Percentiles rank a stretch among this genome's conserved stretches.
Evolutionary conservation across 1,140 invertebrate genomes (phyloP).

Genomic region (Drosophila punjabiensis): DNA sequence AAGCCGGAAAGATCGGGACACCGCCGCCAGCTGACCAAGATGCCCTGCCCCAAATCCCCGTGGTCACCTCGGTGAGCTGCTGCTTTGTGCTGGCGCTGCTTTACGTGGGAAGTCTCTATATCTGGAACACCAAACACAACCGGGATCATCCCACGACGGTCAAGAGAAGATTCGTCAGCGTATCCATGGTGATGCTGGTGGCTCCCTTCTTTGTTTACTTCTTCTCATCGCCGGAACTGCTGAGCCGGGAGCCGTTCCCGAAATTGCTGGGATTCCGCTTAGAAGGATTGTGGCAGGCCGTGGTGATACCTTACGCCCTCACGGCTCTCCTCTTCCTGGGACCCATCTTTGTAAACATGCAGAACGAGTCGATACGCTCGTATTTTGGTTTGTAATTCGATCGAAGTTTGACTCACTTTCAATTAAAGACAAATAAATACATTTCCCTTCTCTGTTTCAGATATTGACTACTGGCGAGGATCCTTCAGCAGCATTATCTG

Average conservation of each 20-base stretch:
- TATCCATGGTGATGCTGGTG: conserved; percentile 91
- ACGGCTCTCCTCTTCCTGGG: conserved; percentile 95
- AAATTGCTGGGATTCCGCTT: conserved; percentile 92
- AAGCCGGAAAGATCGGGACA: conserved; percentile 3
- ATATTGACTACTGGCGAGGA: conserved; percentile 91
- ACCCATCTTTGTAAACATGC: conserved; percentile 90
- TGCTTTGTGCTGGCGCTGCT: conserved; percentile 90
- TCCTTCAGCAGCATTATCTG: conserved; percentile 92
- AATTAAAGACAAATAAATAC: too few species aligned
- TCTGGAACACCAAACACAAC: conserved; percentile 91
- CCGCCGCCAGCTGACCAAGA: not conserved
- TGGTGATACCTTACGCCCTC: conserved; percentile 91
- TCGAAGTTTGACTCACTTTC: too few species aligned
- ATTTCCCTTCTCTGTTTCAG: too few species aligned
- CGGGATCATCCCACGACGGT: conserved; percentile 96
- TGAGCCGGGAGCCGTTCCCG: conserved; percentile 88
- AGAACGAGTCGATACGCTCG: conserved; percentile 89
- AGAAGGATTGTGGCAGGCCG: conserved; percentile 90
- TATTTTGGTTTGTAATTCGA: conserved; percentile 88
- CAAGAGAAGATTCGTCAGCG: conserved; percentile 94
- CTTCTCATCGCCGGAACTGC: conserved; percentile 88
- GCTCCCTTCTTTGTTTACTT: conserved; percentile 92
- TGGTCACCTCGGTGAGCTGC: conserved; percentile 86
- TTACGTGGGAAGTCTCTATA: conserved; percentile 93
- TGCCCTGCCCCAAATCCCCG: conserved; percentile 63